Evolutionary conservation across 1,140 invertebrate species (phyloP).

Genomic region (Popillia japonica): DNA sequence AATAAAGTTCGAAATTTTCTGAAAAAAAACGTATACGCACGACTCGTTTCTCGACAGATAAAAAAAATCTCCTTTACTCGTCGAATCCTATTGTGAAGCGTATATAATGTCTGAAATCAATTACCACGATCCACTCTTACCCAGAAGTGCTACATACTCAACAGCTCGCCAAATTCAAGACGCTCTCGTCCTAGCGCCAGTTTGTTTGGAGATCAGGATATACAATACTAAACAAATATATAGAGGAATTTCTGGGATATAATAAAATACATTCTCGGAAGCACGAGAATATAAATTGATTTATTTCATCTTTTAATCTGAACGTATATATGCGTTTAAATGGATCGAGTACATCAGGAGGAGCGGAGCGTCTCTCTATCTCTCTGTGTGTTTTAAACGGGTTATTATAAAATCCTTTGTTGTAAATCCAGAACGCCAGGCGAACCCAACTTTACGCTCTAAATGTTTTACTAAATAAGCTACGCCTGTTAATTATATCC

Average conservation of each 20-base stretch:
- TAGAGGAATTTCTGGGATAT: too few species aligned
- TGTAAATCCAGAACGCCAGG: not conserved
- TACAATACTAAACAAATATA: too few species aligned
- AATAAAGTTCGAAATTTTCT: too few species aligned
- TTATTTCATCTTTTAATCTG: not conserved
- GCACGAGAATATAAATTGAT: not conserved
- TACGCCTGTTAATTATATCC: not conserved
- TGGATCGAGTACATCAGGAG: too few species aligned
- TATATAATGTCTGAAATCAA: not conserved
- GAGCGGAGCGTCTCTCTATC: too few species aligned
- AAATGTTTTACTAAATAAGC: not conserved
- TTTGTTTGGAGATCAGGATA: too few species aligned
- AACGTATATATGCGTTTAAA: too few species aligned
- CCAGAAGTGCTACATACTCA: not conserved
- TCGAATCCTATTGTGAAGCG: not conserved
- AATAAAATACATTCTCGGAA: too few species aligned
- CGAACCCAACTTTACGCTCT: not conserved
- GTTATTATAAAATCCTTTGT: not conserved
- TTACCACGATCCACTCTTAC: not conserved
- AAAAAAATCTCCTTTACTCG: not conserved
- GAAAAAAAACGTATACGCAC: too few species aligned
- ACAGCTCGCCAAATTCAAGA: not conserved
- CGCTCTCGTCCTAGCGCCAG: too few species aligned
- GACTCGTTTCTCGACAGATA: too few species aligned
- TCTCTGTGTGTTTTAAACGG: not conserved